These are phyloP conservation scores for Pseudopodoces humilis DNA, from an alignment of 2,113 vertebrate genomes.

Conservation along the genomic window DNA sequence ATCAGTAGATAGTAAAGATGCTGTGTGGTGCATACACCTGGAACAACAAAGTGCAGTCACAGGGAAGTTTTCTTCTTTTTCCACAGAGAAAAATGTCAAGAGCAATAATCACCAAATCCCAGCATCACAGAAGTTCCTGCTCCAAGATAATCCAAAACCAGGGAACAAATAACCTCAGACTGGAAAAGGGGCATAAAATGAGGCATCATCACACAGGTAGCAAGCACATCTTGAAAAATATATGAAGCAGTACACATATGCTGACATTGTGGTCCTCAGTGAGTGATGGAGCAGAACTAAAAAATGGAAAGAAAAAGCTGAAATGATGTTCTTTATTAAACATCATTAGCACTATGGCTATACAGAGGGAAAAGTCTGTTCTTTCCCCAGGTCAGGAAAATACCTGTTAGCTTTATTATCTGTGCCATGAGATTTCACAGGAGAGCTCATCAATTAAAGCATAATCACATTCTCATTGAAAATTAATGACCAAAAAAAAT, in stretches of 20 bases:
- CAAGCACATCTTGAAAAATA: conserved; percentile 35
- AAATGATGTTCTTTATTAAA: conserved; percentile 13
- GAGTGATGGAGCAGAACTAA: not conserved
- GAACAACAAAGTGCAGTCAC: conserved; percentile 43
- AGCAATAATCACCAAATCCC: conserved; percentile 47
- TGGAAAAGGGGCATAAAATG: conserved; percentile 24
- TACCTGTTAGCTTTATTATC: conserved; percentile 47
- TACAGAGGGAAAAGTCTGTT: not conserved
- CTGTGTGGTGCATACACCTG: not conserved
- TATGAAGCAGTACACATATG: not conserved
- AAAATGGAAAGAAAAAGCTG: not conserved
- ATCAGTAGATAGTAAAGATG: conserved; percentile 49
- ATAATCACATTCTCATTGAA: conserved; percentile 45
- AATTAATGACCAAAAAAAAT: not conserved
- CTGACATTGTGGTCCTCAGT: conserved; percentile 8
- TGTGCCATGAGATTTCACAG: conserved; percentile 27
- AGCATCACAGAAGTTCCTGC: not conserved
- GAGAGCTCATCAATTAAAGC: conserved; percentile 55
- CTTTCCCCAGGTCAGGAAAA: conserved; percentile 41
- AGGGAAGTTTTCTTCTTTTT: conserved; percentile 11
- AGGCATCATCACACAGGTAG: conserved; percentile 31
- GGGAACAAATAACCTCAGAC: not conserved
- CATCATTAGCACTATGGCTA: conserved; percentile 15
- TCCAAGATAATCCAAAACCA: conserved; percentile 24
- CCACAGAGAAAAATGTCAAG: conserved; percentile 44